A percentile compares a stretch with the other conserved stretches of the same genome.
These are phyloP conservation scores for Triplophysa rosa DNA, from an alignment of 2,113 vertebrate genomes.

Conservation along the genomic window DNA sequence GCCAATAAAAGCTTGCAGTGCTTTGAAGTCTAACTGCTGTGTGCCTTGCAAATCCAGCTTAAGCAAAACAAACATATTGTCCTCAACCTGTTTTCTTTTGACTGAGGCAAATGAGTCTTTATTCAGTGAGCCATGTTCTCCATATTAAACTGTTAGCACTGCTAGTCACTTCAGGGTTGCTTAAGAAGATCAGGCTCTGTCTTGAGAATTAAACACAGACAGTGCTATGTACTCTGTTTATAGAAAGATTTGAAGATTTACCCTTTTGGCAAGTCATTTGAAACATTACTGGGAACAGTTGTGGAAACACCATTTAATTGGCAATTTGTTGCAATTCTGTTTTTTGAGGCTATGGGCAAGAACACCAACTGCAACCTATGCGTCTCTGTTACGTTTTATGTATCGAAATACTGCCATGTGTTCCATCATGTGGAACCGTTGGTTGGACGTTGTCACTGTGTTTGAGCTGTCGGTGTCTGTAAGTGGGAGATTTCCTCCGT, in stretches of 20 bases:
- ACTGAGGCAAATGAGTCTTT: conserved; percentile 44
- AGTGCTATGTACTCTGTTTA: conserved; percentile 2
- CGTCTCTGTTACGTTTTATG: conserved; percentile 22
- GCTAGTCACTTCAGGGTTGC: conserved; percentile 36
- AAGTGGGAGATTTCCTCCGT: conserved; percentile 53
- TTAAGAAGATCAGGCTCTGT: conserved; percentile 44
- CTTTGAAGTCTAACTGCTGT: conserved; percentile 56
- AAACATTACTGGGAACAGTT: conserved; percentile 17
- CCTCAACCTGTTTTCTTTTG: conserved; percentile 63
- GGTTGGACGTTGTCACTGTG: conserved; percentile 41
- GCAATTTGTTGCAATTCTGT: not conserved
- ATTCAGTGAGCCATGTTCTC: conserved; percentile 49
- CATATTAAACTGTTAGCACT: conserved; percentile 41
- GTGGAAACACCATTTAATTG: conserved; percentile 16
- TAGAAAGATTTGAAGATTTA: not conserved
- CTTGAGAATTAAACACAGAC: conserved; percentile 34
- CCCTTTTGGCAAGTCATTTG: not conserved
- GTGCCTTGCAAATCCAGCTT: conserved; percentile 76
- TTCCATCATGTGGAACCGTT: conserved; percentile 47
- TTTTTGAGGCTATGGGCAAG: conserved; percentile 19
- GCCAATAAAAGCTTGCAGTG: conserved; percentile 62
- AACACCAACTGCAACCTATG: conserved; percentile 25
- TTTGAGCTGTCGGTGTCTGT: conserved; percentile 57
- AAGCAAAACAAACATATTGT: conserved; percentile 78
- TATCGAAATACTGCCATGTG: conserved; percentile 37